Conservation (phyloP, 2,113 vertebrate species). For the Herpetotheres cachinnans region DNA sequence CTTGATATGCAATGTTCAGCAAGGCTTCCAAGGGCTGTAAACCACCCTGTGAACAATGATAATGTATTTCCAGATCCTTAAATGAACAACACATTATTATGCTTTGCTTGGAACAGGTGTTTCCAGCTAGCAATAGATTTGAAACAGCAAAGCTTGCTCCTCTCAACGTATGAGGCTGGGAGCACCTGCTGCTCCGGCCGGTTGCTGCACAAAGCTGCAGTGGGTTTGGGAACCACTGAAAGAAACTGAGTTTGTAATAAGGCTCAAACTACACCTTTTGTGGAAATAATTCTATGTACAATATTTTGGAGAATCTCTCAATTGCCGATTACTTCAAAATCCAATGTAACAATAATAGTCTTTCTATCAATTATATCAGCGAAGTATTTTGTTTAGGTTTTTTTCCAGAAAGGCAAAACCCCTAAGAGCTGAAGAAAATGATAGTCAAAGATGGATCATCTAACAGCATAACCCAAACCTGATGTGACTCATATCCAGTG, state of each 20-base stretch:
- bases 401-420: not conserved
- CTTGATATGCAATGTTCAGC: not conserved
- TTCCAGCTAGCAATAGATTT: not conserved
- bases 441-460: not conserved
- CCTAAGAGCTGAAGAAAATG: not conserved
- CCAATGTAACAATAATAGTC: fast-evolving
- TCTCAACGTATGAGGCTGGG: not conserved
- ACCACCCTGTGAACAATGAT: not conserved
- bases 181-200: not conserved
- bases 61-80: not conserved
- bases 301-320: not conserved
- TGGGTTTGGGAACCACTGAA: not conserved
- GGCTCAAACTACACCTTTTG: not conserved
- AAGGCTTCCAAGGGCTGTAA: not conserved
- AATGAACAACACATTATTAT: not conserved
- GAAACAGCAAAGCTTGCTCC: not conserved
- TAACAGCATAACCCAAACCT: not conserved
- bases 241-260: not conserved
- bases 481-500: not conserved
- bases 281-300: not conserved
- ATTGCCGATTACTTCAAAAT: not conserved
- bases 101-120: not conserved
- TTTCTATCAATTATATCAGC: not conserved
- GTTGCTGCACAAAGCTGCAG: not conserved
- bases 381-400: not conserved